Evolutionary conservation across 2,888 invertebrate genomes (phyloP), one percentile per base, ranked within the genome.

Genomic region (Amiota communis): DNA sequence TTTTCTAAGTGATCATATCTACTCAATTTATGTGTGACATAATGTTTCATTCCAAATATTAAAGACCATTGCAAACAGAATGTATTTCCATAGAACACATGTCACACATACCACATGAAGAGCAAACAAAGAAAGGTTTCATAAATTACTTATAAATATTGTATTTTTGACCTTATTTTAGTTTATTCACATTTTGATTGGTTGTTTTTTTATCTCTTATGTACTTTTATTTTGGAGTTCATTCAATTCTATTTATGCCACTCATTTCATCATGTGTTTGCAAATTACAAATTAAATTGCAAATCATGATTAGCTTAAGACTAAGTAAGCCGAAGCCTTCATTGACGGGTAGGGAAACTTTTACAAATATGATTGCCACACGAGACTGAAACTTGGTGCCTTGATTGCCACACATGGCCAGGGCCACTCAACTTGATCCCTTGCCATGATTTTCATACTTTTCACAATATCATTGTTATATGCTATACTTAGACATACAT

Each of bases 241-340:
- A n/a, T 51, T n/a, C 12, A 51, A 51, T 59, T 17, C 20, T 59
- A 9, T 59, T 59, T 59, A 11, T 20, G 59, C 15, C 10, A 36
- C 36, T 36, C 36, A 59, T 59, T 17, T n/a, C n/a, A n/a, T n/a
- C 63, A 23, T 36, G 63, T n/a, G 4, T 63, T 63, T 63, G 13
- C 12, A 46, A 63, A 63, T 46, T n/a, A 53, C 3, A 63, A 63
- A 63, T 46, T 63, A 46, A 63, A 63, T n/a, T 46, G 46, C 63
- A 63, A 63, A 63, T 63, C 46, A 12, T 63, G 23, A 46, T 63
- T 63, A 63, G 46, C 63, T n/a, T 6, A 36, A 36, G 59, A 20
- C 59, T 59, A 8, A 57, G 13, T 53, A 15, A 36, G 36, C 36
- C 36, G 1, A 23, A 23, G 23, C 23, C 15, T 53, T 53, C 12